Conservation (phyloP, 2,113 vertebrate species). For the Mastomys coucha region DNA sequence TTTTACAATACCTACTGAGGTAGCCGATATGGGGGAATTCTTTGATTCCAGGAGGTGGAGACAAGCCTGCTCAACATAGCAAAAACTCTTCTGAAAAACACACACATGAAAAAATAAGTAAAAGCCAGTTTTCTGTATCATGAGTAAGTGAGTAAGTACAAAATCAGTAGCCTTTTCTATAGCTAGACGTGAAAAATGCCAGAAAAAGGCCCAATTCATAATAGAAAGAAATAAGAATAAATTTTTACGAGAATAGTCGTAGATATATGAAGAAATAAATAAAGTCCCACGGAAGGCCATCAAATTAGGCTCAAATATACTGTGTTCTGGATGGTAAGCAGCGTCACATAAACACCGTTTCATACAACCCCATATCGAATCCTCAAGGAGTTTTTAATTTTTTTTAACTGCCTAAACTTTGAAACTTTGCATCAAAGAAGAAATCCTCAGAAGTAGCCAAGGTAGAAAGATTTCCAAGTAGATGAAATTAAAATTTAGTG, state of each 20-base stretch:
- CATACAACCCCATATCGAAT: neutral
- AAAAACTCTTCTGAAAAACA: neutral
- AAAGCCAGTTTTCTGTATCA: neutral
- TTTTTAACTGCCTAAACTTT: slow-evolving; percentile 10
- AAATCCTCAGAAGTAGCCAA: neutral
- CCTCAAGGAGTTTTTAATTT: slow-evolving; percentile 17
- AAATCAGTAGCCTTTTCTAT: neutral
- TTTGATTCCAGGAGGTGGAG: neutral
- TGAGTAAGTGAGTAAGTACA: slow-evolving; percentile 21
- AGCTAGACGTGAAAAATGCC: slow-evolving; percentile 44
- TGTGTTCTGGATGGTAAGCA: neutral
- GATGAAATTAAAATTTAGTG: slow-evolving; percentile 32
- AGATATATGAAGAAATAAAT: slow-evolving; percentile 28
- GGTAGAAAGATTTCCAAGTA: neutral
- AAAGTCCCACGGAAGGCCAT: slow-evolving; percentile 34
- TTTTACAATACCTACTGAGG: neutral
- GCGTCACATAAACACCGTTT: slow-evolving; percentile 27
- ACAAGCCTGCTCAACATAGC: neutral
- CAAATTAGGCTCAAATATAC: neutral
- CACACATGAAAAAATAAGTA: neutral
- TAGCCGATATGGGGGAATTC: neutral
- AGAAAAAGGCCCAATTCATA: neutral
- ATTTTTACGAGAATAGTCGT: neutral
- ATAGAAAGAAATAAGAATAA: slow-evolving; percentile 9
- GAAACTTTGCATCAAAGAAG: neutral